Evolutionary conservation across 2,113 vertebrate genomes (phyloP).

Genomic region (Toxotes jaculatrix): DNA sequence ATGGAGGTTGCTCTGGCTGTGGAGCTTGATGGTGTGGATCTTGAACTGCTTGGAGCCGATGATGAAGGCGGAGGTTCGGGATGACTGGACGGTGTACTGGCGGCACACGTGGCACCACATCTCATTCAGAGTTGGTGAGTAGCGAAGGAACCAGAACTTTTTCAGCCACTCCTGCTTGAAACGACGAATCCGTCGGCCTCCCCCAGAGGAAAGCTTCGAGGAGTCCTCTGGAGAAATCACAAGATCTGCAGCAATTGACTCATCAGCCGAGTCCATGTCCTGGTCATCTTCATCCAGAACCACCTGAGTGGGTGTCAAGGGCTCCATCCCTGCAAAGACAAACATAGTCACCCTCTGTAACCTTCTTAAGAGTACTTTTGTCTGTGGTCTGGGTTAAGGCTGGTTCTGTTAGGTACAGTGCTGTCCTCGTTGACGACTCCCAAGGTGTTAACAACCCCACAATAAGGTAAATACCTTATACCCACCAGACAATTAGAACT

Average conservation of each 20-base stretch:
- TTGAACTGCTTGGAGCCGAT: slow-evolving; percentile 98
- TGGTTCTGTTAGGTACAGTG: too few relatives aligned
- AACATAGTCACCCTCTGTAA: slow-evolving; percentile 5
- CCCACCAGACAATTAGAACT: too few relatives aligned
- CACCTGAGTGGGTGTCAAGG: slow-evolving; percentile 88
- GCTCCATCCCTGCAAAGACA: slow-evolving; percentile 87
- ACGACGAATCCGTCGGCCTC: slow-evolving; percentile 90
- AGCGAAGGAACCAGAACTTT: slow-evolving; percentile 98
- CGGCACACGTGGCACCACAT: slow-evolving; percentile 99
- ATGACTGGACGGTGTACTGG: slow-evolving; percentile 97
- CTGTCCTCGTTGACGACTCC: too few relatives aligned
- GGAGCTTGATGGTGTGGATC: slow-evolving; percentile 98
- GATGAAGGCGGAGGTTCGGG: slow-evolving; percentile 96
- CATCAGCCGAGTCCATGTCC: slow-evolving; percentile 95
- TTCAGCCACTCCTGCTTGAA: slow-evolving; percentile 99
- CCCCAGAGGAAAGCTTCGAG: slow-evolving; percentile 87
- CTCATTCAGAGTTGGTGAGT: slow-evolving; percentile 94
- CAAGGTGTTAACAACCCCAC: too few relatives aligned
- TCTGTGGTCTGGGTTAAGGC: too few relatives aligned
- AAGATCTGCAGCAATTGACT: slow-evolving; percentile 92
- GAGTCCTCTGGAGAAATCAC: slow-evolving; percentile 89
- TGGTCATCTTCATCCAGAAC: slow-evolving; percentile 94
- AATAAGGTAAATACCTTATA: too few relatives aligned
- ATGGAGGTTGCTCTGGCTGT: slow-evolving; percentile 98
- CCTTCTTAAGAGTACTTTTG: neutral